These are phyloP conservation scores for Entomyzon cyanotis DNA, from an alignment of 2,113 vertebrate species.

Conservation along the genomic window DNA sequence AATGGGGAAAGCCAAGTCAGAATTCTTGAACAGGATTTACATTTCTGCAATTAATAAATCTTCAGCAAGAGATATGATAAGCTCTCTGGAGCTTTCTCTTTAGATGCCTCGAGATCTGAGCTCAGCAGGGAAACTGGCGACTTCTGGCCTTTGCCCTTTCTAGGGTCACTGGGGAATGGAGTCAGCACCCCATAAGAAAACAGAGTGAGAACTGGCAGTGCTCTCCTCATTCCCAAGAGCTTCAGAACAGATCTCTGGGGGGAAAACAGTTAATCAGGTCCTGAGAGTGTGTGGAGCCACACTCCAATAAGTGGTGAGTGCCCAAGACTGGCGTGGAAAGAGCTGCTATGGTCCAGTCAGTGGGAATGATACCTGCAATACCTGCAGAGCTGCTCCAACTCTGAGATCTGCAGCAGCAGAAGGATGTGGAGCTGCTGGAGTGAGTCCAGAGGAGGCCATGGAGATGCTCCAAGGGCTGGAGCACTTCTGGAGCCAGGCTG, in stretches of 20 bases:
- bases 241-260: not conserved
- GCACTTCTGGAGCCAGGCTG: not conserved
- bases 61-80: not conserved
- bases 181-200: not conserved
- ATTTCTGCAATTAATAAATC: conserved; percentile 41
- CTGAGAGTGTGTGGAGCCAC: not conserved
- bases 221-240: not conserved
- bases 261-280: not conserved
- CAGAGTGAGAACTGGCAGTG: not conserved
- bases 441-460: rapidly evolving
- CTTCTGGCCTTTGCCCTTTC: not conserved
- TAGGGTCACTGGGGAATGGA: not conserved
- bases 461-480: not conserved
- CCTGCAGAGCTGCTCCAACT: not conserved
- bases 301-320: not conserved
- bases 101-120: not conserved
- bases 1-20: not conserved
- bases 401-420: rapidly evolving
- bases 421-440: not conserved
- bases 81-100: not conserved
- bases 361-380: not conserved
- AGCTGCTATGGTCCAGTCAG: not conserved
- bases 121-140: conserved; percentile 27
- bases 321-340: not conserved
- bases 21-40: not conserved